phyloP scores from a whole-genome alignment of 1,140 invertebrate species.

The Drosophila eugracilis region DNA sequence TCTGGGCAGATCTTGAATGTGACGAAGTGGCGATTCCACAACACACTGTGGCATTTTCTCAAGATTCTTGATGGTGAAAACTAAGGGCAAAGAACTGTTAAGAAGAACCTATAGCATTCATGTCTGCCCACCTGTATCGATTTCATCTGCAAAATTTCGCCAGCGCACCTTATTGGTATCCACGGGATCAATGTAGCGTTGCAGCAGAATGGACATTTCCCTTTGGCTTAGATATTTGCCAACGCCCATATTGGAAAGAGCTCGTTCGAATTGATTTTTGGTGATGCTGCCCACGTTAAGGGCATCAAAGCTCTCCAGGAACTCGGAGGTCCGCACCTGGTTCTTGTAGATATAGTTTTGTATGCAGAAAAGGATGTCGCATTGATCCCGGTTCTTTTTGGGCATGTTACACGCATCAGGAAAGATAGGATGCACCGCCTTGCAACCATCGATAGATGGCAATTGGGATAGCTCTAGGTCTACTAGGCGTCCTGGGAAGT shows the following conservation, averaged over 20 bases:
- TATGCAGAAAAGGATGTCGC: conserved; percentile 72
- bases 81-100: conserved; percentile 69
- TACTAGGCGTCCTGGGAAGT: conserved; percentile 88
- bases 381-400: conserved; percentile 63
- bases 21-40: conserved; percentile 84
- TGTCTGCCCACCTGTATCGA: conserved; percentile 86
- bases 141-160: conserved; percentile 90
- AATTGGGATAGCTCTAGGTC: conserved; percentile 88
- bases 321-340: conserved; percentile 87
- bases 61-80: conserved; percentile 89
- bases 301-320: conserved; percentile 87
- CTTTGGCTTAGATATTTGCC: conserved; percentile 86
- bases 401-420: conserved; percentile 72
- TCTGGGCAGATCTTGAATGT: conserved; percentile 85
- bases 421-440: conserved; percentile 56
- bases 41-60: conserved; percentile 87
- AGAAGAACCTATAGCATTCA: accelerated
- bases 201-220: conserved; percentile 87
- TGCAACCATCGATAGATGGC: conserved; percentile 86
- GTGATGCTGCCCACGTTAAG: conserved; percentile 88
- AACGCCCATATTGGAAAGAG: conserved; percentile 87
- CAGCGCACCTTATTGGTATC: conserved; percentile 88
- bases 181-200: conserved; percentile 88
- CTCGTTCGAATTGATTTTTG: conserved; percentile 88
- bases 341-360: conserved; percentile 86